phyloP scores from a whole-genome alignment of 64 coral and sea anemone genomes.

The Exaiptasia diaphana region DNA sequence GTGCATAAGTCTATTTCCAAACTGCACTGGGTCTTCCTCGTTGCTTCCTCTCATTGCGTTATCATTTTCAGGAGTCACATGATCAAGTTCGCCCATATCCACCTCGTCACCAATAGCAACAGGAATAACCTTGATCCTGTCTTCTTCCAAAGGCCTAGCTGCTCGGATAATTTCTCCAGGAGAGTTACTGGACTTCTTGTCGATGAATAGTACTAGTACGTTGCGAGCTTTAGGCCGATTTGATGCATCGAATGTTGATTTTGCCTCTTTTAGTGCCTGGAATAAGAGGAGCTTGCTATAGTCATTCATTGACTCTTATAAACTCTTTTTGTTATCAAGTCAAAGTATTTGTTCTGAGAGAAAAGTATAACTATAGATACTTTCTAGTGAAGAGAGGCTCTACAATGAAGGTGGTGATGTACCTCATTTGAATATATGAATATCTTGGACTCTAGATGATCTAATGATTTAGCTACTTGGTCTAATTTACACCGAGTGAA shows the following conservation, averaged over 20 bases:
- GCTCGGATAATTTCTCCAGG: background rate
- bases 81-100: conserved; percentile 21
- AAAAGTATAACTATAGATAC: too few species aligned
- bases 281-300: background rate
- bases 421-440: too few species aligned
- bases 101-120: conserved; percentile 38
- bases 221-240: conserved; percentile 1
- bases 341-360: too few species aligned
- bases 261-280: conserved; percentile 8
- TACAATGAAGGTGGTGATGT: too few species aligned
- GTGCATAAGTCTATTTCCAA: conserved; percentile 29
- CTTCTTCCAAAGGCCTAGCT: background rate
- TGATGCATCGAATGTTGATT: background rate
- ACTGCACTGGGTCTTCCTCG: background rate
- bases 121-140: conserved; percentile 25
- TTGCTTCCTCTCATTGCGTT: conserved; percentile 11
- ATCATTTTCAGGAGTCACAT: background rate
- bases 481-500: too few species aligned
- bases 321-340: too few species aligned
- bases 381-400: too few species aligned
- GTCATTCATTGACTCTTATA: background rate
- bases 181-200: conserved; percentile 6
- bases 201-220: background rate
- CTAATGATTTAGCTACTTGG: too few species aligned
- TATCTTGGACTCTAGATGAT: too few species aligned